A percentile compares a stretch with the other conserved stretches of the same genome.
Conservation (phyloP, 2,113 vertebrate species). For the Chrysemys picta region DNA sequence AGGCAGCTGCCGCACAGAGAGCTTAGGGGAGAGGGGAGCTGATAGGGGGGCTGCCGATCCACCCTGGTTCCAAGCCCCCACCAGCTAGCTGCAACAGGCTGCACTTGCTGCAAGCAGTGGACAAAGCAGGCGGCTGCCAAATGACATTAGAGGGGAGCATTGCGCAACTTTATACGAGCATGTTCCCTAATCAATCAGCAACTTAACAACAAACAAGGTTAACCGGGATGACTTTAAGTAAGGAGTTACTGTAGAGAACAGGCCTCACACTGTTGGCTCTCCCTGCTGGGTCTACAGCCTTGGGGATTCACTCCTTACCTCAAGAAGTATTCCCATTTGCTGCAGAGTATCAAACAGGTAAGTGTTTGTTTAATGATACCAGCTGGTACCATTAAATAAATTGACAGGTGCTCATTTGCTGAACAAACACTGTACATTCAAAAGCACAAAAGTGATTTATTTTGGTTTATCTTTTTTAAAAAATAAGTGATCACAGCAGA, state of each 20-base stretch:
- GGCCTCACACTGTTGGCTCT: neutral
- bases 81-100: no score
- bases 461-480: neutral
- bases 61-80: no score
- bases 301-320: neutral
- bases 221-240: no score
- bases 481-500: slow-evolving; percentile 18
- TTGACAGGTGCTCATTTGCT: neutral
- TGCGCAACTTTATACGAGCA: no score
- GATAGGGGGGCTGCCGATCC: no score
- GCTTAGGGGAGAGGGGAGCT: no score
- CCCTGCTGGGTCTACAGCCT: neutral
- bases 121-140: no score
- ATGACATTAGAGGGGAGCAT: no score
- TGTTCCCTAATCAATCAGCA: no score
- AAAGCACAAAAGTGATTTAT: neutral
- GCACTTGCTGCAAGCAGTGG: no score
- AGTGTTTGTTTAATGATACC: neutral
- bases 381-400: neutral
- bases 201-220: no score
- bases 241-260: neutral
- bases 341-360: neutral
- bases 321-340: neutral
- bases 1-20: no score
- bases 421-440: neutral